Base-by-base conservation (phyloP, 2,797 vertebrate species). In the Melopsittacus undulatus region DNA sequence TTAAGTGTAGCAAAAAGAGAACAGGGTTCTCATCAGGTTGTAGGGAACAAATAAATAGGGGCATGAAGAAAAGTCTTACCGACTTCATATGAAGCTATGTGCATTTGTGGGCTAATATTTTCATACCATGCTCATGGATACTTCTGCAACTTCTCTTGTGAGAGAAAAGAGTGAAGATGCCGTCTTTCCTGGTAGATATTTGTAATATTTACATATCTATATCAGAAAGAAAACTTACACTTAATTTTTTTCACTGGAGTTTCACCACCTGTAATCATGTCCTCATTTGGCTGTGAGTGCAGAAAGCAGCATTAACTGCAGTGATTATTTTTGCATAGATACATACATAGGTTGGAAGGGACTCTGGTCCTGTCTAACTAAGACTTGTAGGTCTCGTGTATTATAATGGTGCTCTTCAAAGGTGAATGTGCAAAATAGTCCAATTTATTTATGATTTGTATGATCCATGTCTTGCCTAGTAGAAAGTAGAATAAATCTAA, bases 321-420 rank as follows among this genome's bases (percentile, higher is more conserved):
- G 1, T 70, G 40, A 46, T 70, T 66, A 59, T 34, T 90, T 94
- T 79, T 79, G 38, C 7, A 3, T 23, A n/a, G 36, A 22, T 69
- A 13, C 0, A 0, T 38, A 52, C 0, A 0, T 36, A 64, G 78
- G 22, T 24, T 56, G 48, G 59, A 48, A 72, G 24, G 34, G 32
- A 79, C 56, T 42, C 29, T 74, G 23, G 17, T 64, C 18, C 16
- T 70, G 27, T 69, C 43, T 87, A 45, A 36, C 30, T 34, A 46
- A 81, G 11, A 29, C 30, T 42, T 26, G 5, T 17, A 67, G 23
- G 27, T 80, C 32, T 94, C 15, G 16, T 43, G 34, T 54, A 18
- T 10, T 57, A 27, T 66, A 67, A 77, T 34, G 20, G 20, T 40
- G 4, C n/a, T 87, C 29, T 64, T 89, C 66, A 68, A 61, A 78